Conservation (phyloP, 2,113 vertebrate genomes). For the Tychaedon coryphoeus region DNA sequence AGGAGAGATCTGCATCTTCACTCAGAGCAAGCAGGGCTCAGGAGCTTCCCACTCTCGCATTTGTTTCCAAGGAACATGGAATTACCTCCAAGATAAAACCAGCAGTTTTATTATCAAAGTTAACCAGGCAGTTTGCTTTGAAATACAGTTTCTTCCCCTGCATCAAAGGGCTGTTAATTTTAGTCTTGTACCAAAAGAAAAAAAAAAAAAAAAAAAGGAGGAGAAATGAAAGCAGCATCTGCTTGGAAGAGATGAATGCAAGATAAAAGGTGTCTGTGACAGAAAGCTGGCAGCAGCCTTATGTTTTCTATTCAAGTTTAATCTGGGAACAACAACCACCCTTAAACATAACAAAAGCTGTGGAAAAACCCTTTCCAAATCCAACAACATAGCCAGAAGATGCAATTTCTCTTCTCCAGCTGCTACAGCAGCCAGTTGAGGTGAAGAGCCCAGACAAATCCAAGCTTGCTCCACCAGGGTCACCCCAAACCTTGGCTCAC, state of each 20-base stretch:
- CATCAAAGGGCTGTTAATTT: constrained; percentile 43
- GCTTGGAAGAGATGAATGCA: constrained; percentile 38
- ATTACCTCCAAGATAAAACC: neutral
- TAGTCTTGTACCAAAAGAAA: neutral
- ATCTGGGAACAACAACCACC: constrained; percentile 32
- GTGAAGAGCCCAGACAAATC: neutral
- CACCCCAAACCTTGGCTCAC: neutral
- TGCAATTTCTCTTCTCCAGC: neutral
- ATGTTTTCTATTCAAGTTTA: constrained; percentile 28
- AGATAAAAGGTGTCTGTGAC: constrained; percentile 60
- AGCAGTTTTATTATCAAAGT: constrained; percentile 1
- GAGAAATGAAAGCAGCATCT: constrained; percentile 52
- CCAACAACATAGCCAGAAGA: constrained; percentile 1
- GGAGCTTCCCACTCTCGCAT: neutral
- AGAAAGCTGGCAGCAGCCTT: constrained; percentile 46
- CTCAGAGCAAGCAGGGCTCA: neutral
- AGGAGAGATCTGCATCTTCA: neutral
- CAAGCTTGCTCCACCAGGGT: neutral
- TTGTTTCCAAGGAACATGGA: constrained; percentile 19
- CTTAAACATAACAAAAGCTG: constrained; percentile 43
- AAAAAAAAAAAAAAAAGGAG: neutral
- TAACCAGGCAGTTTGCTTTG: constrained; percentile 33
- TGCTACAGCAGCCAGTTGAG: neutral
- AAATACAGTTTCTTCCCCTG: constrained; percentile 2
- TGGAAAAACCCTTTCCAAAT: constrained; percentile 57